Conservation (phyloP, 35 echinoderm and acorn worm genomes). For the Antedon bifida region DNA sequence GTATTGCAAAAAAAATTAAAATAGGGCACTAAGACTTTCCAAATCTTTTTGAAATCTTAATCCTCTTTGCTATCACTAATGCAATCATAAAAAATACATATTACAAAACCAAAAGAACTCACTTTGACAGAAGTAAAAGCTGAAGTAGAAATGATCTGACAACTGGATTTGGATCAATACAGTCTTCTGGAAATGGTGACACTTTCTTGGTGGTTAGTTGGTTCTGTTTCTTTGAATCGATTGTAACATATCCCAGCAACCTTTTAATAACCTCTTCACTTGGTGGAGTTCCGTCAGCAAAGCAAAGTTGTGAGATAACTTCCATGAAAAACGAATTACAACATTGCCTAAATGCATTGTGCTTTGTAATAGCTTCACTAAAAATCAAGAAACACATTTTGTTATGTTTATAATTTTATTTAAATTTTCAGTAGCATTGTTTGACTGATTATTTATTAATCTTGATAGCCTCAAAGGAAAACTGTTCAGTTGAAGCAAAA, state of each 20-base stretch:
- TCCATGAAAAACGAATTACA: constrained; percentile 22
- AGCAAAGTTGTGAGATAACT: constrained; percentile 9
- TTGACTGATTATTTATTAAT: neutral
- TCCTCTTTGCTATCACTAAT: no score
- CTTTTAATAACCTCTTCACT: constrained; percentile 1
- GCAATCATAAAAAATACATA: no score
- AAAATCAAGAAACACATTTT: no score
- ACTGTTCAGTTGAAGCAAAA: no score
- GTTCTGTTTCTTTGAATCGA: neutral
- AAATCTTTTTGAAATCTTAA: no score
- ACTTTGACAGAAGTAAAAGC: constrained; percentile 13
- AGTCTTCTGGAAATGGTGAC: neutral
- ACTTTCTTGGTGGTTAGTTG: neutral
- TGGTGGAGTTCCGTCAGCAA: constrained; percentile 15
- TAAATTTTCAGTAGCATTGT: neutral
- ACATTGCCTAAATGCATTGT: constrained; percentile 20
- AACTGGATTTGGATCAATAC: constrained; percentile 28
- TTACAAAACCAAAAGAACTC: neutral
- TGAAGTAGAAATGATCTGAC: constrained; percentile 15
- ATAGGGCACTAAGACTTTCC: no score
- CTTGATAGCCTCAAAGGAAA: no score
- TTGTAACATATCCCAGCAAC: constrained; percentile 22
- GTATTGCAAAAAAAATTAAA: no score
- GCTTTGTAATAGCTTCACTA: neutral
- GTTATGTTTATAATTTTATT: no score